Percentiles rank a stretch among this genome's conserved stretches.
Conservation (phyloP, 2,888 invertebrate genomes). For the Doris montereyensis region DNA sequence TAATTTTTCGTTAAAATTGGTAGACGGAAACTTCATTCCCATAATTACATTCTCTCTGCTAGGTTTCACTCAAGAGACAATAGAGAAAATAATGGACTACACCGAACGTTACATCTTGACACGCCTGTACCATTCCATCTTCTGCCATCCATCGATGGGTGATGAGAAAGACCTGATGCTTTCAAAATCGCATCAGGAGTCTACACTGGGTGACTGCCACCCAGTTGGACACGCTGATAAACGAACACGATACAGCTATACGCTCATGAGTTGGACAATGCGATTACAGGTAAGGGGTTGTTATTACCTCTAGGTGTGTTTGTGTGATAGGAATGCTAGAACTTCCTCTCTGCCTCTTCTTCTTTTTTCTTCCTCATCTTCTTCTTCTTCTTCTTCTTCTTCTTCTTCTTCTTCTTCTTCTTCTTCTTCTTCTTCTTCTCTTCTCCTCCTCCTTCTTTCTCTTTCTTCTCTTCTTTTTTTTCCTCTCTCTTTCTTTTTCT, state of each 20-base stretch:
- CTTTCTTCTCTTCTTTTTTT: too few relatives aligned
- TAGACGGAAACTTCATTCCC: not conserved
- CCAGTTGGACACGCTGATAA: constrained; percentile 93
- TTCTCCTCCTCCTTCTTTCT: too few relatives aligned
- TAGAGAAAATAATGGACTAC: constrained; percentile 89
- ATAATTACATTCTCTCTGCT: constrained; percentile 44
- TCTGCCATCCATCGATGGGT: constrained; percentile 89
- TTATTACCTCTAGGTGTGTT: too few relatives aligned
- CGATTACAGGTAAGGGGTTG: constrained; percentile 92
- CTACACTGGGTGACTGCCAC: constrained; percentile 96
- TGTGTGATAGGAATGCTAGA: too few relatives aligned
- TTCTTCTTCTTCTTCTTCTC: too few relatives aligned
- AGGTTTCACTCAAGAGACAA: constrained; percentile 81
- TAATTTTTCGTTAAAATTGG: too few relatives aligned
- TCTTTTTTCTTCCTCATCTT: too few relatives aligned
- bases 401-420: too few relatives aligned
- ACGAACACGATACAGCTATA: constrained; percentile 86
- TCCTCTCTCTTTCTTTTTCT: too few relatives aligned
- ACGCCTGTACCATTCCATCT: constrained; percentile 87
- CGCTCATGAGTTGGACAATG: constrained; percentile 92
- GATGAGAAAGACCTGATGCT: constrained; percentile 89
- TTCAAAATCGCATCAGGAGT: constrained; percentile 91
- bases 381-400: too few relatives aligned
- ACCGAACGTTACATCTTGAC: constrained; percentile 94
- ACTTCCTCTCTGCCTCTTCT: too few relatives aligned